phyloP scores from a whole-genome alignment of 1,140 invertebrate genomes.

The Rhynchophorus ferrugineus region DNA sequence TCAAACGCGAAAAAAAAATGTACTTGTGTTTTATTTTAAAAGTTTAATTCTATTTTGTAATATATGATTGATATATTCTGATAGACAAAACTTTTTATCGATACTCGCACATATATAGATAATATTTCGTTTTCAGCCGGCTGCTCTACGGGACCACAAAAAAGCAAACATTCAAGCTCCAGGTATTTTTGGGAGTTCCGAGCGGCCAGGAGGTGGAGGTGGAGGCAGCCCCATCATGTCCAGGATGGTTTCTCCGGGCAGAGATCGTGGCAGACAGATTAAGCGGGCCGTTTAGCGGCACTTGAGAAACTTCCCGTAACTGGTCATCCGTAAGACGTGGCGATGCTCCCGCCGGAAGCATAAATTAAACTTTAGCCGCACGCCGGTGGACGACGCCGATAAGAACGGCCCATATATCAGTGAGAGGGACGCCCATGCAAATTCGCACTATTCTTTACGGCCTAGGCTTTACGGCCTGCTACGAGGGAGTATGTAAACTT shows the following conservation, averaged over 20 bases:
- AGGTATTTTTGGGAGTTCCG: too few relatives aligned
- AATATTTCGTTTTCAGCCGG: too few relatives aligned
- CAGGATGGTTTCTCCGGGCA: neutral
- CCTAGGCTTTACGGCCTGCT: neutral
- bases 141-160: too few relatives aligned
- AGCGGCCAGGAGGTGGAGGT: too few relatives aligned
- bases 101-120: too few relatives aligned
- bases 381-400: conserved; percentile 37
- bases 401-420: conserved; percentile 34
- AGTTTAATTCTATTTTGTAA: too few relatives aligned
- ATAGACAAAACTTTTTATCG: too few relatives aligned
- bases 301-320: conserved; percentile 16
- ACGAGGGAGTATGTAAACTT: too few relatives aligned
- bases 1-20: too few relatives aligned
- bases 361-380: conserved; percentile 41
- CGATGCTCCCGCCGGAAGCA: conserved; percentile 34
- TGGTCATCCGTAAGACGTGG: conserved; percentile 39
- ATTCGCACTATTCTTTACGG: conserved; percentile 4
- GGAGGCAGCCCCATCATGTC: neutral
- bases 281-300: neutral
- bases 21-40: too few relatives aligned
- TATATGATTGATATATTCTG: too few relatives aligned
- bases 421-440: neutral
- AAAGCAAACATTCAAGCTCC: too few relatives aligned
- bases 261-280: conserved; percentile 5